Percentiles rank a stretch among this genome's conserved stretches.
Conservation (phyloP, 1,140 invertebrate genomes). For the Drosophila malerkotliana region DNA sequence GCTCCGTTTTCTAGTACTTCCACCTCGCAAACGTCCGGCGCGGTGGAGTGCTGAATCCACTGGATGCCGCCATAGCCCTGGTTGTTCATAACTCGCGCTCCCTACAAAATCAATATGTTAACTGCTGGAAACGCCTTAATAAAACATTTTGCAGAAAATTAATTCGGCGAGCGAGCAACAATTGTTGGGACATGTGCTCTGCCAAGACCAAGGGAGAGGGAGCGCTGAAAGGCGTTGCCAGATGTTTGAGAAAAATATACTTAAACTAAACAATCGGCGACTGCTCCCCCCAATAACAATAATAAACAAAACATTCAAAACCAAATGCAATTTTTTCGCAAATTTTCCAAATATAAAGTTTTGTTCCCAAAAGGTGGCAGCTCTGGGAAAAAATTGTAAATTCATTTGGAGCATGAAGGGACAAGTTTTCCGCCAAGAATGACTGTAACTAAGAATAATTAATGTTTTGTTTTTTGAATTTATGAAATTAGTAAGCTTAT, state of each 20-base stretch:
- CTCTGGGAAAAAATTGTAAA: neutral
- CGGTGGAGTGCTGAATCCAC: slow-evolving; percentile 74
- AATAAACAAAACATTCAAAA: neutral
- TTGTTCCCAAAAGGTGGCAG: neutral
- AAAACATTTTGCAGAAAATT: slow-evolving; percentile 11
- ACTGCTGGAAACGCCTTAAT: slow-evolving; percentile 19
- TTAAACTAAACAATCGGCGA: neutral
- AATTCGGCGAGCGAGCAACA: slow-evolving; percentile 56
- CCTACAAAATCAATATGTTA: slow-evolving; percentile 30
- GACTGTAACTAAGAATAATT: neutral
- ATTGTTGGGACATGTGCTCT: slow-evolving; percentile 73
- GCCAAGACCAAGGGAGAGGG: slow-evolving; percentile 27
- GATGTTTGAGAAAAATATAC: neutral
- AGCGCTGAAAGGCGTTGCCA: slow-evolving; percentile 53
- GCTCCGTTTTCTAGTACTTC: slow-evolving; percentile 55
- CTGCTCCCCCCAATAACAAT: neutral
- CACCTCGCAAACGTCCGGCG: slow-evolving; percentile 53
- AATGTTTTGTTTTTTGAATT: neutral
- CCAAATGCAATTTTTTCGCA: neutral
- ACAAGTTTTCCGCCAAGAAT: too few relatives aligned
- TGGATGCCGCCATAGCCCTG: slow-evolving; percentile 74
- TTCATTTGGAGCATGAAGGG: too few relatives aligned
- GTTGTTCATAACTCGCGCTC: slow-evolving; percentile 68
- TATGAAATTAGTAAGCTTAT: too few relatives aligned
- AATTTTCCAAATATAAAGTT: neutral